Conservation (phyloP, 2,888 invertebrate genomes). For the Acleris sparsana region DNA sequence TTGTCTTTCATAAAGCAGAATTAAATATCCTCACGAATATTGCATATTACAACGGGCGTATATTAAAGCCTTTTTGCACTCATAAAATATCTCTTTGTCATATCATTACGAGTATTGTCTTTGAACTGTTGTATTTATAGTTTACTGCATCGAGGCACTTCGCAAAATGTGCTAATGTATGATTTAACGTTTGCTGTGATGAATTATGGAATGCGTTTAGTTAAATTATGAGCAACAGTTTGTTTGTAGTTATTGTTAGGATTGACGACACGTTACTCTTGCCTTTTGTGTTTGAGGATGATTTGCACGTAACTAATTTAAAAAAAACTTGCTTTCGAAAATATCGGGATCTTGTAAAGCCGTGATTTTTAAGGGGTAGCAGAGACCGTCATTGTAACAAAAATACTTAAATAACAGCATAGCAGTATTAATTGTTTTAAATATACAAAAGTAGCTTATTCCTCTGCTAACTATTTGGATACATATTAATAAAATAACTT, state of each 20-base stretch:
- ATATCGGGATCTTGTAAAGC: too few species aligned
- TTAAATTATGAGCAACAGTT: constrained; percentile 17
- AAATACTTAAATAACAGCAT: too few species aligned
- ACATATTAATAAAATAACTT: too few species aligned
- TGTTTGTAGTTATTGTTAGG: background rate
- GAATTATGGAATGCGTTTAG: constrained; percentile 44
- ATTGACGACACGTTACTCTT: background rate
- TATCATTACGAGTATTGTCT: constrained; percentile 44
- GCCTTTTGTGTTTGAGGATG: background rate
- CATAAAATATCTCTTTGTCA: constrained; percentile 36
- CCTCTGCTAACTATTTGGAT: too few species aligned
- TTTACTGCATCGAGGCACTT: constrained; percentile 54
- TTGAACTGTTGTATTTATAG: constrained; percentile 63
- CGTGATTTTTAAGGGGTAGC: too few species aligned
- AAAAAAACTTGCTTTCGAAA: too few species aligned
- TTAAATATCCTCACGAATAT: constrained; percentile 26
- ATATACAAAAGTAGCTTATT: too few species aligned
- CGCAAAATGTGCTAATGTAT: constrained; percentile 53
- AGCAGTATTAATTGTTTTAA: too few species aligned
- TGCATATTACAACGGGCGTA: constrained; percentile 3
- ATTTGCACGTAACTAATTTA: too few species aligned
- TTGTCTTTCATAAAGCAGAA: constrained; percentile 3
- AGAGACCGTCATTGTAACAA: too few species aligned
- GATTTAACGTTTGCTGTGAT: constrained; percentile 51
- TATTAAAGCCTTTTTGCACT: constrained; percentile 31